Conservation (phyloP, 1,140 invertebrate genomes). For the Lasioglossum baleicum region DNA sequence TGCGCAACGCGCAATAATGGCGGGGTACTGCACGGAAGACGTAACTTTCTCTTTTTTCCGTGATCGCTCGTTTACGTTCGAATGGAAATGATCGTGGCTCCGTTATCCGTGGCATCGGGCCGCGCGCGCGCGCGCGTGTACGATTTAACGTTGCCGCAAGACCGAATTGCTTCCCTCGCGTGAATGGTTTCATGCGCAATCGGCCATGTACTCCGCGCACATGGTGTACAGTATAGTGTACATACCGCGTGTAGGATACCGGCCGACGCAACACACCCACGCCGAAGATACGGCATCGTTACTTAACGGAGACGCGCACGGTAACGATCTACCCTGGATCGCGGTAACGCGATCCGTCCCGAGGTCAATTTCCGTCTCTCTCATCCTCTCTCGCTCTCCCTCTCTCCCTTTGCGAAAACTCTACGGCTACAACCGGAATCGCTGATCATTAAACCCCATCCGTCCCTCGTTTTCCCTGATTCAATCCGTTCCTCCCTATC, state of each 20-base stretch:
- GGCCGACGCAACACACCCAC: neutral
- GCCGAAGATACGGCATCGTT: constrained; percentile 39
- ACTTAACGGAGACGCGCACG: constrained; percentile 9
- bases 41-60: constrained; percentile 30
- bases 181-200: constrained; percentile 36
- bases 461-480: no score
- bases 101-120: constrained; percentile 32
- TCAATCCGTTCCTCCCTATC: no score
- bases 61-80: neutral
- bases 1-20: constrained; percentile 5
- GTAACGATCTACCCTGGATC: constrained; percentile 22
- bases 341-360: constrained; percentile 16
- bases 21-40: neutral
- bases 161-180: constrained; percentile 26
- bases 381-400: no score
- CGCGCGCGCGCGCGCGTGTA: neutral
- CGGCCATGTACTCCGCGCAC: constrained; percentile 10
- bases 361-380: neutral
- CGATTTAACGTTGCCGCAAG: constrained; percentile 38
- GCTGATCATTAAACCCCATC: no score
- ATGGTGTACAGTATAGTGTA: neutral
- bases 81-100: constrained; percentile 7
- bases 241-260: no score
- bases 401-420: no score
- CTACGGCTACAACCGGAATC: no score